Base-by-base conservation (phyloP, 35 echinoderm and acorn worm species). In the Eucidaris tribuloides region DNA sequence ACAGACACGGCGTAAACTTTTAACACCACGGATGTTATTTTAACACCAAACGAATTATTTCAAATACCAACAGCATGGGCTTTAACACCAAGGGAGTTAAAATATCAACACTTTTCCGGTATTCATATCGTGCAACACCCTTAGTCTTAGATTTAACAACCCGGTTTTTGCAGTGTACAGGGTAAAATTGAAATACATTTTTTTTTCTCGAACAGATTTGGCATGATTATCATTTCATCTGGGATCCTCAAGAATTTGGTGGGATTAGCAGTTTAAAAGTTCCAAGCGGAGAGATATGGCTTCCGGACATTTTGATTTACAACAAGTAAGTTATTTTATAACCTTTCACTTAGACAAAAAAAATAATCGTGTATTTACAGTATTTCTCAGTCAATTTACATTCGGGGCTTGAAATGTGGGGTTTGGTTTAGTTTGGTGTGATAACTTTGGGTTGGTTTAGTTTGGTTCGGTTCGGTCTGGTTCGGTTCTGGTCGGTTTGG, bases 261-360 rank as follows among this genome's bases (percentile, higher is more conserved):
- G 80, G 87, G 13, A 90, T 99, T 17, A 48, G 42, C 7, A 83
- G 77, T 42, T 93, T 99, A 37, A 92, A 90, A 83, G 91, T 93
- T 6, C 96, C 96, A 0, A 89, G 86, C 23, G 57, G 62, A 15
- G 55, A 74, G n/a, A 86, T 99, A 57, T 99, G 96, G 96, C 78
- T 90, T 62, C 96, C 96, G 40, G 96, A 99, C 81, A 93, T 93
- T 19, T 72, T 99, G 5, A 93, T 99, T 19, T 99, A 93, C 42
- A 99, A 99, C 72, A 99, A 99, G 96, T 99, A 81, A 93, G 96
- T 86, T 64, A 9, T n/a, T 52, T 52, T 52, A 52, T 52, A n/a
- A n/a, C n/a, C n/a, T n/a, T n/a, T n/a, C n/a, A n/a, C n/a, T n/a
- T n/a, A n/a, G n/a, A n/a, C n/a, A n/a, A n/a, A n/a, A n/a, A n/a